These are phyloP conservation scores for Syngnathus floridae DNA, from an alignment of 2,113 vertebrate genomes.

Conservation along the genomic window DNA sequence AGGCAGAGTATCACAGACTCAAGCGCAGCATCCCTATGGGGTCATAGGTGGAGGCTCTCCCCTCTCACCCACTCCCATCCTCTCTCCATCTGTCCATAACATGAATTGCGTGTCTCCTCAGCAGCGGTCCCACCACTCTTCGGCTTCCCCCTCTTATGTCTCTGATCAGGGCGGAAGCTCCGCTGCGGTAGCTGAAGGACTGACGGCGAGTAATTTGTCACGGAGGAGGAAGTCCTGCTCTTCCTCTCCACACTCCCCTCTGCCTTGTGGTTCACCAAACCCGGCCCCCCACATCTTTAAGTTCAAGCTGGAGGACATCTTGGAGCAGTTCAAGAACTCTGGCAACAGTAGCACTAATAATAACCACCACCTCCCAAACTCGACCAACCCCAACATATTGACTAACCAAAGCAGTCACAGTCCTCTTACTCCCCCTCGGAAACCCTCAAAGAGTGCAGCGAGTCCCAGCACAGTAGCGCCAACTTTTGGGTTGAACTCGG, in stretches of 20 bases:
- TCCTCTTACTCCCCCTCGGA: conserved; percentile 51
- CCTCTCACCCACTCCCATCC: conserved; percentile 41
- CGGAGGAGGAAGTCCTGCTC: conserved; percentile 58
- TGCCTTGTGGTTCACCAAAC: conserved; percentile 53
- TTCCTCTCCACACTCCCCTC: conserved; percentile 57
- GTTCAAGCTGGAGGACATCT: conserved; percentile 70
- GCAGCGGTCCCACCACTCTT: conserved; percentile 66
- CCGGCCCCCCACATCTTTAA: conserved; percentile 56
- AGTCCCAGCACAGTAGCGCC: conserved; percentile 54
- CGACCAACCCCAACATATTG: conserved; percentile 43
- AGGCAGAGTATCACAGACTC: conserved; percentile 45
- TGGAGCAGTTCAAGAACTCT: conserved; percentile 76
- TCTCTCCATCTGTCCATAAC: conserved; percentile 60
- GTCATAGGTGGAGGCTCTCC: conserved; percentile 48
- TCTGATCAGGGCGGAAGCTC: conserved; percentile 61
- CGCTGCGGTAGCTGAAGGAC: conserved; percentile 36
- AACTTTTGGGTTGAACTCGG: conserved; percentile 50
- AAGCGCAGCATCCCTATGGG: conserved; percentile 34
- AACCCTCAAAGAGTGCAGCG: conserved; percentile 40
- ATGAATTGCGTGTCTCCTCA: conserved; percentile 63
- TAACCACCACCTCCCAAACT: conserved; percentile 53
- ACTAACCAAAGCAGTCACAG: conserved; percentile 72
- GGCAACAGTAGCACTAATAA: conserved; percentile 67
- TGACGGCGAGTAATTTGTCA: conserved; percentile 44
- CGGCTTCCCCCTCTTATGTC: conserved; percentile 65